Percentiles rank a stretch among this genome's conserved stretches.
Evolutionary conservation across 1,140 invertebrate species (phyloP).

Genomic region (Hesperophylax magnus): DNA sequence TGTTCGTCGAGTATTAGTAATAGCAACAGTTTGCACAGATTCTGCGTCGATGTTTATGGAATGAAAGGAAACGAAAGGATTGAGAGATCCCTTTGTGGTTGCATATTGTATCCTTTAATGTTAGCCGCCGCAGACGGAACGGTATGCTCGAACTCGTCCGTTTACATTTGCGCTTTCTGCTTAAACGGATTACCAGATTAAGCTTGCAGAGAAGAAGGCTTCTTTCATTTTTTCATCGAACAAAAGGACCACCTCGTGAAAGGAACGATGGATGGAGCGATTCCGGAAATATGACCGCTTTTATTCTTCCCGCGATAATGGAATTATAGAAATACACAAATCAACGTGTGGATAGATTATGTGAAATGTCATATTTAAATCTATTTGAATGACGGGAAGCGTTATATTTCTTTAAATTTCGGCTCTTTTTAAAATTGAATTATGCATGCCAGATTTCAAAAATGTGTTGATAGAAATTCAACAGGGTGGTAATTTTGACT

Average conservation of each 20-base stretch:
- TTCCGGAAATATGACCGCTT: slow-evolving; percentile 42
- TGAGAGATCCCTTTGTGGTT: slow-evolving; percentile 45
- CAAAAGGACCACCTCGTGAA: slow-evolving; percentile 52
- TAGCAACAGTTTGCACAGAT: not conserved
- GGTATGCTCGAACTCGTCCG: slow-evolving; percentile 50
- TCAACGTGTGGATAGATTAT: not conserved
- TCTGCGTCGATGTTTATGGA: slow-evolving; percentile 31
- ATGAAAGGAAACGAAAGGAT: slow-evolving; percentile 42
- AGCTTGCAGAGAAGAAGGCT: slow-evolving; percentile 21
- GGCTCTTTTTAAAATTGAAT: no score
- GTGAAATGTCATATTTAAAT: slow-evolving; percentile 9
- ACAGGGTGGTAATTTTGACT: no score
- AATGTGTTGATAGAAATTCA: no score
- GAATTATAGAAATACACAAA: slow-evolving; percentile 18
- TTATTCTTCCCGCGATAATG: not conserved
- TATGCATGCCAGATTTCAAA: no score
- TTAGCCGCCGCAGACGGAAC: slow-evolving; percentile 39
- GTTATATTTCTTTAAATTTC: no score
- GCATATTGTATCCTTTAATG: slow-evolving; percentile 47
- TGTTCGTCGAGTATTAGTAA: not conserved
- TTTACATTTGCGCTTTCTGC: slow-evolving; percentile 54
- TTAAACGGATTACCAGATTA: slow-evolving; percentile 56
- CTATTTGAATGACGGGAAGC: not conserved
- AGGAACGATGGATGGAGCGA: slow-evolving; percentile 19
- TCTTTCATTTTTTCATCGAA: slow-evolving; percentile 34